Conservation (phyloP, 2,113 vertebrate species). For the Genyomyrus donnyi region DNA sequence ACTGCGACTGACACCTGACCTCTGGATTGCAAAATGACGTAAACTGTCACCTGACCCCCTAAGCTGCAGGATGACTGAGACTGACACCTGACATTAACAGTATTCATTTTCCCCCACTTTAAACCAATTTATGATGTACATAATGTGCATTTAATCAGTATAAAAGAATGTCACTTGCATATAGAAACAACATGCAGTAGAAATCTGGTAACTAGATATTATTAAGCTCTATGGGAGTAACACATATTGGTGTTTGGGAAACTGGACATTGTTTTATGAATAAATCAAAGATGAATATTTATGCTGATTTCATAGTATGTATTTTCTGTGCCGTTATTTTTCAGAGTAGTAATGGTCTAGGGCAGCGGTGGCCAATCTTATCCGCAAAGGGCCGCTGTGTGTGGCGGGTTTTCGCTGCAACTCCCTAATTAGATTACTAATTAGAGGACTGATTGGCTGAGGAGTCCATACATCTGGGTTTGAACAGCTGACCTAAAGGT, state of each 20-base stretch:
- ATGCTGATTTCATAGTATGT: neutral
- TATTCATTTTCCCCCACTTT: neutral
- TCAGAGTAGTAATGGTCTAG: neutral
- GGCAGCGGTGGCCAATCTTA: too few relatives aligned
- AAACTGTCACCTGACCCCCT: neutral
- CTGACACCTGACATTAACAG: neutral
- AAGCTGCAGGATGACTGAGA: neutral
- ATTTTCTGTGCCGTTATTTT: neutral
- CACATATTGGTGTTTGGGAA: neutral
- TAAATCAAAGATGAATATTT: neutral
- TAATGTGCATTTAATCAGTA: neutral
- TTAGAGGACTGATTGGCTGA: too few relatives aligned
- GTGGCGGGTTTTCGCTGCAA: too few relatives aligned
- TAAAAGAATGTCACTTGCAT: neutral
- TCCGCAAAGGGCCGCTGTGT: too few relatives aligned
- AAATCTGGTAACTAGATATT: neutral
- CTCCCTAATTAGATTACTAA: too few relatives aligned
- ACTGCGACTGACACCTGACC: neutral
- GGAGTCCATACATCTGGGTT: too few relatives aligned
- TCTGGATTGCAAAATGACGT: neutral
- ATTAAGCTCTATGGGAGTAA: neutral
- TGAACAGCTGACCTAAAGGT: too few relatives aligned
- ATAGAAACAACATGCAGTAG: neutral
- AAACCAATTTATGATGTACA: neutral
- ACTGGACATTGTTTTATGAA: neutral